Conservation (phyloP, 2,113 vertebrate species). For the Atlantisia rogersi region DNA sequence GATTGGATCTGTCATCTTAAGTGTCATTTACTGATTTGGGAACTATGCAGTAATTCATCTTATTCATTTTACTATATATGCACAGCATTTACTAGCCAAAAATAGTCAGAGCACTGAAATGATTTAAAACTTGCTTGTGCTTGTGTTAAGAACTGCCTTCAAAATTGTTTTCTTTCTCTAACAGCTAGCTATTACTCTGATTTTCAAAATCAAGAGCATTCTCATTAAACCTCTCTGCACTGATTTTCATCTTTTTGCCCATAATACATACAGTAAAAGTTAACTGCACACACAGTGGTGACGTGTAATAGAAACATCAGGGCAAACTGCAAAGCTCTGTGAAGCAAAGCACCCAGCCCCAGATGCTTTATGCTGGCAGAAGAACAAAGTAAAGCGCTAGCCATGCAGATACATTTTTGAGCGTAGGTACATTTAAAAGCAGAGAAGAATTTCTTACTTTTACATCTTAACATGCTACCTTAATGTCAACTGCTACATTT, state of each 20-base stretch:
- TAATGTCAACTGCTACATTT: neutral
- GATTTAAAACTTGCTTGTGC: neutral
- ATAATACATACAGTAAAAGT: rapidly evolving
- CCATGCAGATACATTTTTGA: neutral
- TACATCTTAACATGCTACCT: neutral
- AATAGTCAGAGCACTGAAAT: neutral
- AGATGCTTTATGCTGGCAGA: neutral
- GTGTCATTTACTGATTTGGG: neutral
- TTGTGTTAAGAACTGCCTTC: neutral
- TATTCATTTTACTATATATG: neutral
- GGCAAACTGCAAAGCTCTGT: neutral
- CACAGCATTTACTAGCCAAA: neutral
- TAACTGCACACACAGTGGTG: neutral
- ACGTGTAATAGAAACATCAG: rapidly evolving
- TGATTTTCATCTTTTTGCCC: neutral
- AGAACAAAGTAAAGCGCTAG: neutral
- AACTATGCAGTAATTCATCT: neutral
- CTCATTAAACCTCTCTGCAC: neutral
- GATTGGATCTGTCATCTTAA: neutral
- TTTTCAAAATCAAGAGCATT: neutral
- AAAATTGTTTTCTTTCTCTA: neutral
- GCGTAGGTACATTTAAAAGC: neutral
- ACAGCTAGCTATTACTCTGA: neutral
- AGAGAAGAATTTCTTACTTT: neutral
- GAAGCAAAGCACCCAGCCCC: neutral